Base-by-base conservation (phyloP, 2,888 invertebrate species). In the Hedya salicella region DNA sequence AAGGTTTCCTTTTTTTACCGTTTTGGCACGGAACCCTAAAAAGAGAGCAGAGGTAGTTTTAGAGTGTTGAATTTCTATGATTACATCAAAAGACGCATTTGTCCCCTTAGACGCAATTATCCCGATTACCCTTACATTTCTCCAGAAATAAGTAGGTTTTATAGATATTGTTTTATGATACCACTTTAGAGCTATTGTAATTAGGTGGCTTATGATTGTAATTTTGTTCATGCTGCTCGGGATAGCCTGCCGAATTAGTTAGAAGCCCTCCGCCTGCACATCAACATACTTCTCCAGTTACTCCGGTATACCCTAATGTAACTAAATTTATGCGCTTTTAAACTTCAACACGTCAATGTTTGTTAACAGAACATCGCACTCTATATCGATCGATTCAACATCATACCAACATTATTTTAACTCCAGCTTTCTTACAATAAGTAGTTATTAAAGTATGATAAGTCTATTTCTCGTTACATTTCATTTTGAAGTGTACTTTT, bases 181-280 rank as follows among this genome's bases (percentile, higher is more conserved):
- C 60, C 21, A 30, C 21, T 46, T 49, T 50, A 54, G 63, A 46
- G 53, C 39, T 56, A 61, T 46, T 30, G 56, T 60, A 49, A 53
- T 73, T 68, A 63, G 44, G 69, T 68, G 52, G 62, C 57, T 70
- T 68, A 71, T 66, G 44, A 64, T 68, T 49, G 72, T 73, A 75
- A 78, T 81, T 88, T 73, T 88, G 83, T 88, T 82, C 81, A 88
- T 84, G 90, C 90, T 81, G 78, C 79, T 83, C 74, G 88, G 93
- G 91, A 86, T 94, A 95, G 95, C 94, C 93, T 70, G 93, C 93
- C 72, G 94, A 94, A 77, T 88, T 94, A 84, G 89, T 86, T 78
- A 95, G 96, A 92, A 96, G 96, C 87, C 96, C 96, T 80, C 96
- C 96, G 81, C 96, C 96, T 82, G 96, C 97, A 76, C 96, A 96